Base-by-base conservation (phyloP, 2,888 invertebrate genomes). In the Ophion ventricosus region DNA sequence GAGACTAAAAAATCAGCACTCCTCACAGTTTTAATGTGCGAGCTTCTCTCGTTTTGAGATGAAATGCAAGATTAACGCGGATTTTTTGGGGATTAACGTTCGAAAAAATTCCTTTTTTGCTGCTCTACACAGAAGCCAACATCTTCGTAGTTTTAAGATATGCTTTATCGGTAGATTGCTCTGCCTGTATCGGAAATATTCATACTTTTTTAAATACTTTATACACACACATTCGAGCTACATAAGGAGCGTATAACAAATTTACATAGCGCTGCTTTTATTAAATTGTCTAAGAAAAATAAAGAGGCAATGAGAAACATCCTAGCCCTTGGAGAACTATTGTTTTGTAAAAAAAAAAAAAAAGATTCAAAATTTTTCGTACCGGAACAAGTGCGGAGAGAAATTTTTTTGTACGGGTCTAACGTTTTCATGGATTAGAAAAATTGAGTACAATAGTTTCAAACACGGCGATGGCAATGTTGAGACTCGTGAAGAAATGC, bases 401-500 rank as follows among this genome's bases (percentile, higher is more conserved):
- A 43, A 49, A 49, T 23, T 14, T 49, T 49, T 49, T 20, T 26
- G 3, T 2, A 67, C 14, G 2, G 17, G 25, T 1, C 43, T n/a
- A 26, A 17, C 26, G 17, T 10, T 67, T 49, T 11, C 17, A 25
- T 26, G 17, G 8, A 49, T 67, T 17, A 66, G 1, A 8, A 14
- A 49, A 49, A 10, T 7, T 35, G 10, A 35, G n/a, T 11, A 35
- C 20, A 35, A 20, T 20, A 2, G 14, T 64, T n/a, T 26, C 1
- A 61, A 26, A 26, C 26, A 17, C 26, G 2, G 17, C 14, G 26
- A 35, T 35, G 35, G 35, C 4, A 35, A 35, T 35, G 35, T 35
- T 35, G 7, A 35, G 35, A 35, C 77, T 80, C 77, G 40, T 74
- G 78, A 63, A 84, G 81, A 84, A 79, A 82, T 66, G 78, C 74